Base-by-base conservation (phyloP, 1,140 invertebrate genomes). In the Solen grandis region DNA sequence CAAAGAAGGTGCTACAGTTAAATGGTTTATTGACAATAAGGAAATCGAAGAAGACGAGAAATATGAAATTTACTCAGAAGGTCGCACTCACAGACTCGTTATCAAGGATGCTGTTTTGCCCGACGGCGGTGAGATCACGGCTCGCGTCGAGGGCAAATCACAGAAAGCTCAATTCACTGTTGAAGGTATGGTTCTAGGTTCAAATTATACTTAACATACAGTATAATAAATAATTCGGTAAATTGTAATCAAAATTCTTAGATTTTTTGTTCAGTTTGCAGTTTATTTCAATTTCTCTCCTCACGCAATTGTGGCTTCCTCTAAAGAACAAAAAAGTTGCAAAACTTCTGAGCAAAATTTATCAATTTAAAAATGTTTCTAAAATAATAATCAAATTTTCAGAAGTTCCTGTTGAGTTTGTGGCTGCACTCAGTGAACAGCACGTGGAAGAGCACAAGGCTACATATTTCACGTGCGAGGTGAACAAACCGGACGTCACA, bases 41-140 rank as follows among this genome's bases (percentile, higher is more conserved):
- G 88, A 90, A 72, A 87, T 92, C 38, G 73, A 81, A 29, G 86
- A 85, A 36, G 85, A 90, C 68, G 96, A 98, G 88, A 96, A 97
- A 79, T 94, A 97, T 60, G 96, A 97, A 29, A 88, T 92, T 10
- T 74, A 87, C 22, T 73, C 81, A 57, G 88, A 91, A 27, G 86
- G 85, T 10, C 84, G 80, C 8, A 76, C 84, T 10, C 90, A 91
- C 65, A 89, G 84, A 55, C 78, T 92, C 22, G 84, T 85, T n/a
- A 85, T 92, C 62, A 87, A 88, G 33, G 87, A 90, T 46, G 84
- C 89, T 29, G 68, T 84, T 13, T 57, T 90, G 46, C 84, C 87
- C n/a, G 89, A 91, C 68, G 78, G 80, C 70, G 90, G 85, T 14
- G 85, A 86, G 57, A 86, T 91, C 19, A 90, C 85, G 29, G 88